Evolutionary conservation across 2,113 vertebrate species (phyloP).

Genomic region (Catagonus wagneri): DNA sequence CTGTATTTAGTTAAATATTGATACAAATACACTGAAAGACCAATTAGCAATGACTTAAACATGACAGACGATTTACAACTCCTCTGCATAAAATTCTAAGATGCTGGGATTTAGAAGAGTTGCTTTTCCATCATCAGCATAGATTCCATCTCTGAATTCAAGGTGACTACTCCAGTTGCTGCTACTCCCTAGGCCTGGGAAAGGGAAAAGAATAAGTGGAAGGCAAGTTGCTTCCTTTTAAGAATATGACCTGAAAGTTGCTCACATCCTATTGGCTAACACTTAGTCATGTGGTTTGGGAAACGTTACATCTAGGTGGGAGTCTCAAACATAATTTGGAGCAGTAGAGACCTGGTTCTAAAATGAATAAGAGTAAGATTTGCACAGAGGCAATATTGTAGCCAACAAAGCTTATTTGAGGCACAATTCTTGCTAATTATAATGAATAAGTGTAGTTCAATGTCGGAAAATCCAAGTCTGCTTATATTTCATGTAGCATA

Average conservation of each 20-base stretch:
- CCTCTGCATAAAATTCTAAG: not conserved
- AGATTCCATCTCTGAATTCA: not conserved
- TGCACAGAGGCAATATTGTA: not conserved
- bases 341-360: not conserved
- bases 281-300: not conserved
- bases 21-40: constrained; percentile 21
- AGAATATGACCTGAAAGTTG: not conserved
- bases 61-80: not conserved
- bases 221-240: not conserved
- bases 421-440: not conserved
- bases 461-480: not conserved
- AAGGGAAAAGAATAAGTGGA: not conserved
- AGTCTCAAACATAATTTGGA: not conserved
- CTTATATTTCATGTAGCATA: not conserved
- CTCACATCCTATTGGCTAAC: not conserved
- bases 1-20: not conserved
- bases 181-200: not conserved
- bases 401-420: not conserved
- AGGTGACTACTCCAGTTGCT: not conserved
- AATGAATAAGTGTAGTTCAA: not conserved
- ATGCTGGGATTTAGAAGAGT: not conserved
- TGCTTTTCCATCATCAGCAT: not conserved
- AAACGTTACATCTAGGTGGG: not conserved
- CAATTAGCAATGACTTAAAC: constrained; percentile 21
- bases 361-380: not conserved